Evolutionary conservation across 1,140 invertebrate species (phyloP), one percentile per base, ranked within the genome.

Genomic region (Cotesia typhae): DNA sequence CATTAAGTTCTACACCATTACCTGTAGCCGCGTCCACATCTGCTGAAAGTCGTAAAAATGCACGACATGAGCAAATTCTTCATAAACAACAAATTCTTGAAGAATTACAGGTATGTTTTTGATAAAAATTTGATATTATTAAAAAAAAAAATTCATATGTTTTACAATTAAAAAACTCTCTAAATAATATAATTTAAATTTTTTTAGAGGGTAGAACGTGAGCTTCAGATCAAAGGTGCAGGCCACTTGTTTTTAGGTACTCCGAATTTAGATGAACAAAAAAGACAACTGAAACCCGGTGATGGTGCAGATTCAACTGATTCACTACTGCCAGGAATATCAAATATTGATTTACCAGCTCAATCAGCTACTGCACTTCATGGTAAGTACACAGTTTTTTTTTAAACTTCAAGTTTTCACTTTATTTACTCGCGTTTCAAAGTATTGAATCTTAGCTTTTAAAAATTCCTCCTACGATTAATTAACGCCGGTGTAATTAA

Each of bases 41-140:
- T 66, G 4, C 70, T 7, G 83, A 85, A 14, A 82, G 75, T 65
- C 78, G 82, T n/a, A 87, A 83, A 68, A 82, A 76, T 64, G 74
- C 79, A 67, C 83, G 87, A 74, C 91, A 92, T 76, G 92, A 93
- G 67, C 91, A 93, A 75, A 91, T 91, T 60, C 82, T 91, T 14
- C 89, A 92, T 73, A 94, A 93, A 77, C 92, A 94, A 84, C 92
- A 93, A 80, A 93, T 94, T 78, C 87, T 94, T 5, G 93, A 94
- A 78, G 93, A 94, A 82, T 82, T 94, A 71, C 91, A 94, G 85
- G 90, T 91, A 83, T 73, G 77, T 83, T 9, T 28, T 28, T 28
- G 28, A 28, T 2, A 28, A 28, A 28, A 28, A 28, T 28, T 57
- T 57, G 53, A 57, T 14, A 20, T 20, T n/a, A 57, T 12, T 57